Base-by-base conservation (phyloP, 1,140 invertebrate genomes). In the Yoshiicerus persimilis region DNA sequence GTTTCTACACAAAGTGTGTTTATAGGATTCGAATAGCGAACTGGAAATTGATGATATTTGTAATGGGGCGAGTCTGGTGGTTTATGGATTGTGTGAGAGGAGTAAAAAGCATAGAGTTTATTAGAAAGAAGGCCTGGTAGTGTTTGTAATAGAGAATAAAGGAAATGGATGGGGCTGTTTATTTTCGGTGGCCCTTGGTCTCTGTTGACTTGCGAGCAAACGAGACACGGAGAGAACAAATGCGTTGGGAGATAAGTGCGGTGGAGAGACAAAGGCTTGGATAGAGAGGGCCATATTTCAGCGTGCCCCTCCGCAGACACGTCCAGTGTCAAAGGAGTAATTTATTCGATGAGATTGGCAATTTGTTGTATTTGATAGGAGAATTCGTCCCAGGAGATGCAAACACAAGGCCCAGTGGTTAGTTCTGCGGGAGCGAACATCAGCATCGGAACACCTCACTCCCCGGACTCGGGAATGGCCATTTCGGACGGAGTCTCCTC, bases 401-500 rank as follows among this genome's bases (percentile, higher is more conserved):
- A 87, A 34, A 87, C 66, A 41, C 66, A 84, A 85, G 90, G 89
- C 23, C 66, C 89, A 30, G 87, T 88, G 27, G 90, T 90, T 47
- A 89, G 86, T 62, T 89, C 90, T 32, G 89, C 87, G n/a, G 88
- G 88, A 66, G 83, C 87, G 56, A 84, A 13, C 32, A 39, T 56
- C 6, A 89, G 66, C 47, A 87, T 89, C 16, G 88, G 86, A 23
- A 90, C 90, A 30, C 89, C 90, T 86, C 90, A 91, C 62, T 90
- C 90, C 25, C 90, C 90, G 23, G 90, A 91, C 70, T 91, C 90
- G 9, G 90, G 90, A 80, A 91, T 91, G 90, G 90, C 89, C 36
- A 88, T 91, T 88, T 91, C 90, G 6, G 90, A 91, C 38, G 90
- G 90, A 34, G 90, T 91, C 13, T 88, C 87, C 77, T 87, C 83